Percentiles rank a stretch among this genome's conserved stretches.
phyloP scores from a whole-genome alignment of 2,113 vertebrate genomes.

The Eleginops maclovinus region DNA sequence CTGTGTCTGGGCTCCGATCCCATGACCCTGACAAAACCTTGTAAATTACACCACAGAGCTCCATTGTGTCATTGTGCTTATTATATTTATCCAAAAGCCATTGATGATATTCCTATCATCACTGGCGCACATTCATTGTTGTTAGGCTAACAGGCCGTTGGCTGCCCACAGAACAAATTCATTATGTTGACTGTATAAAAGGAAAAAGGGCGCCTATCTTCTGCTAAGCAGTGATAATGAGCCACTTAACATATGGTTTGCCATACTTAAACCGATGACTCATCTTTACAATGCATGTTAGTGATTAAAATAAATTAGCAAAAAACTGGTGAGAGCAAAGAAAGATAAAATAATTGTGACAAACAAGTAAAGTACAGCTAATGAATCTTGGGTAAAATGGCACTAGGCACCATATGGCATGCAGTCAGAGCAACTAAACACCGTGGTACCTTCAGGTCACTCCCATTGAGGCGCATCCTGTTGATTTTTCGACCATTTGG shows the following conservation, averaged over 20 bases:
- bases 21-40: conserved; percentile 46
- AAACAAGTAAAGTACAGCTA: background rate
- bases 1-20: conserved; percentile 43
- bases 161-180: conserved; percentile 19
- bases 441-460: conserved; percentile 91
- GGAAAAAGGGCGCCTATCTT: conserved; percentile 28
- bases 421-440: background rate
- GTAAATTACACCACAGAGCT: conserved; percentile 41
- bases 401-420: conserved; percentile 4
- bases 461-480: conserved; percentile 96
- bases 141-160: conserved; percentile 26
- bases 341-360: background rate
- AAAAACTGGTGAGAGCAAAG: background rate
- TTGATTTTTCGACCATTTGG: conserved; percentile 97
- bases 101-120: conserved; percentile 27
- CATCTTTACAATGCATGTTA: background rate
- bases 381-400: conserved; percentile 4
- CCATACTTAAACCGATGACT: background rate
- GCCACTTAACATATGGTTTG: conserved; percentile 2
- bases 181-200: conserved; percentile 41
- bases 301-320: background rate
- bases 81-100: conserved; percentile 42
- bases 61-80: conserved; percentile 11
- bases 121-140: conserved; percentile 13
- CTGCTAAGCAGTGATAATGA: conserved; percentile 24